Base-by-base conservation (phyloP, 2,888 invertebrate genomes). In the Drosophila nigricruria region DNA sequence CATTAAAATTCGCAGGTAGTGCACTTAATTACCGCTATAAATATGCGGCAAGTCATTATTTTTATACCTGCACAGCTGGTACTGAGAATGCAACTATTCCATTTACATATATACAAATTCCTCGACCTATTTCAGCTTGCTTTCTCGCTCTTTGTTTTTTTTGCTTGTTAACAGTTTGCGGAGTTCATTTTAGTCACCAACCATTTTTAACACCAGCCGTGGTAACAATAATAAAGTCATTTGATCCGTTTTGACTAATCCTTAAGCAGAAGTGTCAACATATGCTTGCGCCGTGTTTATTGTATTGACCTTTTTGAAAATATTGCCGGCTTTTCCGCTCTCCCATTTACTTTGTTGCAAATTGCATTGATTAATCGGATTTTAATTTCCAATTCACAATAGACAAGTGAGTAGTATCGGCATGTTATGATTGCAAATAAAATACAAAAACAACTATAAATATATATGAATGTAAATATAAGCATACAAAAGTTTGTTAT, bases 11-110 rank as follows among this genome's bases (percentile, higher is more conserved):
- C 50, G 1, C 27, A 61, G 38, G 52, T 42, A 71, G 42, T 36
- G n/a, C 14, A 54, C 18, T 62, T 61, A 66, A 71, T 45, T 36
- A 42, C 52, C 18, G 40, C 14, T 38, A 66, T 56, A 66, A 42
- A 42, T 32, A 16, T 20, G 27, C 16, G 12, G 18, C n/a, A 16
- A 27, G 36, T 18, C 61, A 27, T 25, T 16, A 20, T 18, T 30
- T 9, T 8, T 32, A 23, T 65, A 43, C 50, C 66, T 65, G 34
- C n/a, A 34, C 45, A 47, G 10, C 47, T 27, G 27, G 9, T 16
- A 20, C 36, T 45, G 16, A 25, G 43, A 27, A 36, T 36, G 23
- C 12, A 12, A 14, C 23, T 30, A 18, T 12, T 12, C 20, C 30
- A 30, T 30, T 30, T n/a, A 30, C 18, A 8, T 40, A 25, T 43